Conservation (phyloP, 2,113 vertebrate genomes). For the Proteles cristata region DNA sequence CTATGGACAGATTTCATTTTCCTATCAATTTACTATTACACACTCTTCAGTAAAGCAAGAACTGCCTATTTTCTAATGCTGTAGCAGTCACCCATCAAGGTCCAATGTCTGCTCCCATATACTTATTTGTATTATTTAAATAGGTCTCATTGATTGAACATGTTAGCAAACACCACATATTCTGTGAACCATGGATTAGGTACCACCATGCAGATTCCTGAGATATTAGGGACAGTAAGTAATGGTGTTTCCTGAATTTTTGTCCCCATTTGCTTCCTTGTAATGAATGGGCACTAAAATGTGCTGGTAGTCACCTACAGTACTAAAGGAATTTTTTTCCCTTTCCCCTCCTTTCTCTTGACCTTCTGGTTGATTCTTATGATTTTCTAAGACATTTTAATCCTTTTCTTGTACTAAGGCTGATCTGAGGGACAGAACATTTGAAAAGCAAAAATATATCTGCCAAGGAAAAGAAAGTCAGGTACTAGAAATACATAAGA, state of each 20-base stretch:
- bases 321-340: not conserved
- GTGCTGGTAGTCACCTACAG: not conserved
- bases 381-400: not conserved
- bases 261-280: not conserved
- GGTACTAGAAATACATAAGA: not conserved
- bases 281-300: not conserved
- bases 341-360: not conserved
- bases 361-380: not conserved
- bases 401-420: not conserved
- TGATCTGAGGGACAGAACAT: not conserved
- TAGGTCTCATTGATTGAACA: not conserved
- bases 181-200: not conserved
- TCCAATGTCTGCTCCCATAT: not conserved
- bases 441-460: not conserved
- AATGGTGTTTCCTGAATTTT: not conserved
- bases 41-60: not conserved
- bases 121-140: not conserved
- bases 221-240: not conserved
- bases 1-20: not conserved
- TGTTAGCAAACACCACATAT: not conserved
- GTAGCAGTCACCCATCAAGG: not conserved
- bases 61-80: not conserved
- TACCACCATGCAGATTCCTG: not conserved
- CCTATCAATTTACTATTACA: not conserved
- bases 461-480: not conserved